These are phyloP conservation scores for Caenorhabditis macrosperma DNA, from an alignment of 2,888 invertebrate genomes.

Conservation along the genomic window DNA sequence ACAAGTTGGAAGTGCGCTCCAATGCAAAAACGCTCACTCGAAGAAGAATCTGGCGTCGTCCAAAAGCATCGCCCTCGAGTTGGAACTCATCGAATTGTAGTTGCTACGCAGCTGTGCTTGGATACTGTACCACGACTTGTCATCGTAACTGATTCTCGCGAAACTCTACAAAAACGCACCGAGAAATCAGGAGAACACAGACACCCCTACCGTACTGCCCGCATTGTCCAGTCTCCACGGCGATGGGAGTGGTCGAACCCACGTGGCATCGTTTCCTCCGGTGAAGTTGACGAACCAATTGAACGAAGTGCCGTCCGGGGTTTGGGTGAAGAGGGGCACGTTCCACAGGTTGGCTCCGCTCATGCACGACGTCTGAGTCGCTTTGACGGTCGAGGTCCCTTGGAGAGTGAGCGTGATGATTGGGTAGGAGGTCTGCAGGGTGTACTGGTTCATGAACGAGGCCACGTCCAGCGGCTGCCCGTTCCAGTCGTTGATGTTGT, in stretches of 20 bases:
- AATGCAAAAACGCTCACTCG: conserved; percentile 8
- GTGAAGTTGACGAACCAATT: conserved; percentile 37
- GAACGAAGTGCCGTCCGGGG: conserved; percentile 14
- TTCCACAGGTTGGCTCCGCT: conserved; percentile 32
- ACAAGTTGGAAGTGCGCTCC: neutral
- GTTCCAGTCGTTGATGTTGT: conserved; percentile 61
- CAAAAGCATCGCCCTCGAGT: conserved; percentile 51
- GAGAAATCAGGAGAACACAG: neutral
- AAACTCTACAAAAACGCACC: conserved; percentile 34
- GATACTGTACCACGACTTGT: conserved; percentile 49
- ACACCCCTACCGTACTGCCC: conserved; percentile 41
- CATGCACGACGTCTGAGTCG: conserved; percentile 45
- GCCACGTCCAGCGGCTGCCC: conserved; percentile 52
- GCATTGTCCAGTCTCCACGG: conserved; percentile 42
- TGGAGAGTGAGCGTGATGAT: conserved; percentile 32
- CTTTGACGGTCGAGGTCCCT: conserved; percentile 27
- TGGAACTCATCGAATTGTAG: conserved; percentile 12
- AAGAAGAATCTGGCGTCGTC: conserved; percentile 52
- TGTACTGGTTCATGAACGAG: conserved; percentile 57
- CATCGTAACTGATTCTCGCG: conserved; percentile 51
- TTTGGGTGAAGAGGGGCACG: conserved; percentile 51
- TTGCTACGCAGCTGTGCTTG: conserved; percentile 40
- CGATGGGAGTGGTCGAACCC: conserved; percentile 27
- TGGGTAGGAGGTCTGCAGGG: conserved; percentile 57
- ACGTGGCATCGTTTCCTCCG: conserved; percentile 30